Conservation (phyloP, 2,888 invertebrate genomes). For the Amphipyra berbera region DNA sequence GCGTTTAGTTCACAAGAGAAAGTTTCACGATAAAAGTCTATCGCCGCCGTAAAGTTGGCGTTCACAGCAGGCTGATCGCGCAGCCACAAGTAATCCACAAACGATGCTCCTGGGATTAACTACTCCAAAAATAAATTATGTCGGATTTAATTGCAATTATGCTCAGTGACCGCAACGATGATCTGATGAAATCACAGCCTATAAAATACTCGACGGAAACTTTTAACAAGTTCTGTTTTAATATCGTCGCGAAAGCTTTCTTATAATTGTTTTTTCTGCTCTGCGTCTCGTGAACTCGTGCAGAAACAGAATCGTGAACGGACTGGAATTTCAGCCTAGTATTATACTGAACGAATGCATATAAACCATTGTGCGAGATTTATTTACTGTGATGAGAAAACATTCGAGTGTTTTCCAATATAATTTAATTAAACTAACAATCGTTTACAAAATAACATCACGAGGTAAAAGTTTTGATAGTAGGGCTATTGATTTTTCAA, state of each 20-base stretch:
- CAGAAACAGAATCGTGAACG: constrained; percentile 41
- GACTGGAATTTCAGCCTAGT: constrained; percentile 23
- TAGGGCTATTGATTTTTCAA: constrained; percentile 43
- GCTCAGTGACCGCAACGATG: constrained; percentile 67
- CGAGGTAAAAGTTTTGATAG: constrained; percentile 39
- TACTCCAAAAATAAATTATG: constrained; percentile 68
- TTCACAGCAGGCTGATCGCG: constrained; percentile 48
- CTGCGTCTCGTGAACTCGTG: constrained; percentile 40
- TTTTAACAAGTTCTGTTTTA: constrained; percentile 56
- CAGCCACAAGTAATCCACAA: constrained; percentile 56
- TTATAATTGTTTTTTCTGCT: constrained; percentile 62
- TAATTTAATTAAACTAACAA: constrained; percentile 41
- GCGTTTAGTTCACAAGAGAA: constrained; percentile 46
- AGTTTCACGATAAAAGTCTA: constrained; percentile 61
- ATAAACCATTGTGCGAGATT: constrained; percentile 27
- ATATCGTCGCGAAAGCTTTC: constrained; percentile 48
- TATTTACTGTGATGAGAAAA: constrained; percentile 25
- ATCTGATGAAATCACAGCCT: constrained; percentile 61
- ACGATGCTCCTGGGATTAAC: constrained; percentile 60
- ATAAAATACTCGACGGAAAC: constrained; percentile 42
- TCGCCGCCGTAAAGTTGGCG: constrained; percentile 53
- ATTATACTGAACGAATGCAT: constrained; percentile 13
- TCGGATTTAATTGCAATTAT: constrained; percentile 71
- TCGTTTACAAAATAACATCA: constrained; percentile 35
- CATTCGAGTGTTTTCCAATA: constrained; percentile 36